Evolutionary conservation across 2,888 invertebrate species (phyloP), one percentile per base, ranked within the genome.

Genomic region (Mallateleia sp.): DNA sequence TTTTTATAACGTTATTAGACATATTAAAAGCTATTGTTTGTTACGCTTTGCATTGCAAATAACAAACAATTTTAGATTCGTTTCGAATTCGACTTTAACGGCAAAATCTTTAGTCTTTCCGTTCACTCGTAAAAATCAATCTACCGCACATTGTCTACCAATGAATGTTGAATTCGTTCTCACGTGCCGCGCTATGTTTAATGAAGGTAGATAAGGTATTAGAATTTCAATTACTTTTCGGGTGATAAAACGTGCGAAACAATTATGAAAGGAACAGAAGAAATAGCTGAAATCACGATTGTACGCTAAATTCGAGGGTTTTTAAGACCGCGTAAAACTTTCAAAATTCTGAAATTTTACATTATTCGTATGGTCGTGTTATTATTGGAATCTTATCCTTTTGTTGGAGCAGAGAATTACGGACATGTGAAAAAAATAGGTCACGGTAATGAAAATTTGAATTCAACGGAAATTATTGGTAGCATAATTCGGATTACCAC

Each of bases 201-300:
- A 80, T 66, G 56, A 71, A 64, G 15, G 64, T 20, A 54, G 64
- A 72, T 79, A 64, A 71, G 32, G 72, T 69, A 80, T 71, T 80
- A 64, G 32, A 66, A 72, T 62, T 80, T 72, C 72, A 80, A 64
- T 80, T 64, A 80, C 56, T 56, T 38, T 71, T 80, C 32, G 34
- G 28, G 56, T 56, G 64, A 67, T 79, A 71, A 79, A 79, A 71
- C 22, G 54, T 32, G 52, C 47, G 72, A 80, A 64, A 80, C 56
- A 80, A 80, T 80, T 80, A 64, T 45, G 38, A 72, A 80, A 64
- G 56, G 34, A 62, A 79, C 52, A 60, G 38, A 38, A 67, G 45
- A 38, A 66, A 47, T 18, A 42, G 38, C 15, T 28, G 22, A 62
- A 56, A 66, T 66, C 25, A 66, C 45, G 64, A 66, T 66, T 66